phyloP scores from a whole-genome alignment of 2,797 vertebrate species.

The Tachyglossus aculeatus region DNA sequence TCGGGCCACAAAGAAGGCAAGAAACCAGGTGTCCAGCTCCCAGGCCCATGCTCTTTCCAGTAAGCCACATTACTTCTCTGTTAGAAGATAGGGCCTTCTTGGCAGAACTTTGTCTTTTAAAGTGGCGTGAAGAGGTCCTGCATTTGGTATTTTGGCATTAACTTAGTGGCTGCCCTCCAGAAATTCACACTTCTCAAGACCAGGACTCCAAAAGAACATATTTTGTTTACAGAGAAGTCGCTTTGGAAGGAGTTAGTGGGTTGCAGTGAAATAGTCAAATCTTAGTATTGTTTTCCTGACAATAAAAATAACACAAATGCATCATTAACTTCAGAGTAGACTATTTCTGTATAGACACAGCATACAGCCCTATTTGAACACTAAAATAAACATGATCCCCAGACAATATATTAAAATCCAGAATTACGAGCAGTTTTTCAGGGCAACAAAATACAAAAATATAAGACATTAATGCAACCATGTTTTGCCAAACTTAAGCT shows the following conservation, averaged over 20 bases:
- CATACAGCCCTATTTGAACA: conserved; percentile 61
- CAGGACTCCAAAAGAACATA: conserved; percentile 14
- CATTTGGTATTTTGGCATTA: background rate
- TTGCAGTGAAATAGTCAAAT: conserved; percentile 49
- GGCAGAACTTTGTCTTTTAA: no score
- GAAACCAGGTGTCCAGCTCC: background rate
- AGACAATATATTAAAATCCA: conserved; percentile 58
- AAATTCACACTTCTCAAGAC: background rate
- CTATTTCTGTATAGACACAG: conserved; percentile 49
- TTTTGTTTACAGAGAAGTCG: conserved; percentile 16
- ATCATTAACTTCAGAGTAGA: conserved; percentile 61
- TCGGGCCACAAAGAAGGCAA: background rate
- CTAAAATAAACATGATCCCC: conserved; percentile 65
- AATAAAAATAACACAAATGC: conserved; percentile 50
- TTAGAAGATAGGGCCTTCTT: no score
- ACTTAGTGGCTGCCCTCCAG: background rate
- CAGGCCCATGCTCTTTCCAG: background rate
- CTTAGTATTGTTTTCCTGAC: conserved; percentile 50
- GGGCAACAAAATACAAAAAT: conserved; percentile 64
- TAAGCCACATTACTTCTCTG: no score
- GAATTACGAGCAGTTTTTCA: conserved; percentile 50
- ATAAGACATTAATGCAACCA: no score
- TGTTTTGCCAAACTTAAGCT: no score
- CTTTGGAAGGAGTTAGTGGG: conserved; percentile 49
- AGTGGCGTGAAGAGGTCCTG: background rate